These are phyloP conservation scores for Ditula angustiorana DNA, from an alignment of 2,888 invertebrate species.

Conservation along the genomic window DNA sequence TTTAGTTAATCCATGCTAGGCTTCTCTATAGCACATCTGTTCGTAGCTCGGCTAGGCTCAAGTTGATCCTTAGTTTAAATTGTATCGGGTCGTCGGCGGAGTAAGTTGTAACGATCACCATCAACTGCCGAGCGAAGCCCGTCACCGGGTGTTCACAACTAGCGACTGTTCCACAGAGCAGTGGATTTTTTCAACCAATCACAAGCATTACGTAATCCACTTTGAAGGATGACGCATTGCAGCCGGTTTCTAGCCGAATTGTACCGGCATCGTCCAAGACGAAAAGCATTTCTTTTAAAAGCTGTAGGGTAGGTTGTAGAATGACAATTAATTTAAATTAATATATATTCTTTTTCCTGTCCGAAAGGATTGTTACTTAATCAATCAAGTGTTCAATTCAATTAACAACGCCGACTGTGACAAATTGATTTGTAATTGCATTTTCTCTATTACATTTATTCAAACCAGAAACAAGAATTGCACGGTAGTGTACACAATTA, in stretches of 20 bases:
- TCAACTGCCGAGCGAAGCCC: conserved; percentile 17
- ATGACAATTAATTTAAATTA: conserved; percentile 21
- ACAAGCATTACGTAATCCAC: neutral
- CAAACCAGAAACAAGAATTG: neutral
- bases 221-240: neutral
- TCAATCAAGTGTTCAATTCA: conserved; percentile 31
- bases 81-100: conserved; percentile 51
- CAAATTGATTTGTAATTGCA: conserved; percentile 22
- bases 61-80: conserved; percentile 60
- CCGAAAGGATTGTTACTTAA: conserved; percentile 26
- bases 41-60: conserved; percentile 45
- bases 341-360: conserved; percentile 3
- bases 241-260: neutral
- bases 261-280: neutral
- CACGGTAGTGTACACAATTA: neutral
- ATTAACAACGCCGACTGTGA: conserved; percentile 26
- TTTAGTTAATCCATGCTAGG: conserved; percentile 6
- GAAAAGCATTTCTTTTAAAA: neutral
- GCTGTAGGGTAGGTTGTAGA: neutral
- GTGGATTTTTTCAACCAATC: neutral
- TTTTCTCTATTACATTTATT: neutral
- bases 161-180: neutral
- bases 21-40: conserved; percentile 33
- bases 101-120: conserved; percentile 50
- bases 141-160: conserved; percentile 25